These are phyloP conservation scores for Drosophila punjabiensis DNA, from an alignment of 1,140 invertebrate genomes.

Conservation along the genomic window DNA sequence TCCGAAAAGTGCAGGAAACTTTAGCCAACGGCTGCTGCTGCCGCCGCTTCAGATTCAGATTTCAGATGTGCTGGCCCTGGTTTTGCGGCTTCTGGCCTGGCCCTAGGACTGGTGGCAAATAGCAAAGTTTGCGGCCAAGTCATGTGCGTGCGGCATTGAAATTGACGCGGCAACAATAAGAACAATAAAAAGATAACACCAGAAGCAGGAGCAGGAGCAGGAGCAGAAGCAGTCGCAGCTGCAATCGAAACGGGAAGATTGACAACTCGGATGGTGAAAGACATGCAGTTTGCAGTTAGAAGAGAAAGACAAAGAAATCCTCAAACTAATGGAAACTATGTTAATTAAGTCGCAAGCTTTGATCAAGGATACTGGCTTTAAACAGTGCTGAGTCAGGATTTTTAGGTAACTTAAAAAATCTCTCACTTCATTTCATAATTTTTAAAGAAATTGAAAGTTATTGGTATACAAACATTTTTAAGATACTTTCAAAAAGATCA, in stretches of 20 bases:
- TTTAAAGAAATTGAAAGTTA: neutral
- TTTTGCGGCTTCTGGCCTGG: slow-evolving; percentile 19
- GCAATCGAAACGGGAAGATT: slow-evolving; percentile 27
- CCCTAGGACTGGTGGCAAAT: slow-evolving; percentile 47
- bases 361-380: neutral
- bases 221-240: slow-evolving; percentile 13
- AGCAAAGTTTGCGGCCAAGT: slow-evolving; percentile 74
- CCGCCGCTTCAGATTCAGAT: slow-evolving; percentile 11
- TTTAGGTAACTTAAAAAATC: neutral
- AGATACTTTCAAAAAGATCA: neutral
- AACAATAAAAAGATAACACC: slow-evolving; percentile 26
- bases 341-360: slow-evolving; percentile 51
- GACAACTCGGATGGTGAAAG: slow-evolving; percentile 6
- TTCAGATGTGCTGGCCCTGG: slow-evolving; percentile 10
- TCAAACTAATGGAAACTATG: slow-evolving; percentile 45
- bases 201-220: neutral
- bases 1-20: slow-evolving; percentile 62
- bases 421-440: neutral
- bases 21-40: slow-evolving; percentile 55
- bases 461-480: neutral
- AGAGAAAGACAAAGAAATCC: neutral
- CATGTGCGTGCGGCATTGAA: slow-evolving; percentile 76
- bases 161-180: slow-evolving; percentile 48
- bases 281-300: neutral
- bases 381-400: neutral